Evolutionary conservation across 2,888 invertebrate species (phyloP).

Genomic region (Psylliodes chrysocephalus): DNA sequence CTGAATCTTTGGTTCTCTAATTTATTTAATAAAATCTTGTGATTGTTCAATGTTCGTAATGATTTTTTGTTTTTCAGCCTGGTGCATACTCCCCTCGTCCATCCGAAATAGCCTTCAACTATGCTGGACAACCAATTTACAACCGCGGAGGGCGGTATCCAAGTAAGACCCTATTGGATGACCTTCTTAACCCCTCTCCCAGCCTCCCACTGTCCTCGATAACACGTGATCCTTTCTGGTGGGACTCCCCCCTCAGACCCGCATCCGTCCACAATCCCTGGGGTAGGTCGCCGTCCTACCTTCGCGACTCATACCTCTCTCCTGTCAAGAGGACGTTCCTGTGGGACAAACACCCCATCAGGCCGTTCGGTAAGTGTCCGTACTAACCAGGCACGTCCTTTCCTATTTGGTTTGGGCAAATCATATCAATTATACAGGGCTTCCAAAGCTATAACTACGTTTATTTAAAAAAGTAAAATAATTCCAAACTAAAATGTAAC

Average conservation of each 20-base stretch:
- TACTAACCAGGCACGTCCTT: conserved; percentile 37
- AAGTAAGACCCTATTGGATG: conserved; percentile 67
- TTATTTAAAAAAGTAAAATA: too few species aligned
- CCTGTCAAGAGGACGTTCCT: conserved; percentile 91
- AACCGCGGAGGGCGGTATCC: conserved; percentile 66
- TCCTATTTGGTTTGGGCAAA: conserved; percentile 14
- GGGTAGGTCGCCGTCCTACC: conserved; percentile 80
- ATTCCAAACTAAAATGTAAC: too few species aligned
- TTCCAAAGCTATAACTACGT: too few species aligned
- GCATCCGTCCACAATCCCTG: conserved; percentile 72
- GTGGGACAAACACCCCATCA: conserved; percentile 91
- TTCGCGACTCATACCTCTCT: conserved; percentile 89
- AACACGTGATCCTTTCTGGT: conserved; percentile 91
- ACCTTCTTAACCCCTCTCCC: conserved; percentile 84
- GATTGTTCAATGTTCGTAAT: too few species aligned
- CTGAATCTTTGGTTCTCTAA: too few species aligned
- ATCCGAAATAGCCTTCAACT: conserved; percentile 78
- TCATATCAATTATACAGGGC: conserved; percentile 8
- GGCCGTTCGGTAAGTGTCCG: conserved; percentile 84
- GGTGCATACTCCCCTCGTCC: conserved; percentile 76
- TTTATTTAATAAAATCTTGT: too few species aligned
- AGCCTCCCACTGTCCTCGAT: conserved; percentile 82
- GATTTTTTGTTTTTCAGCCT: conserved; percentile 58
- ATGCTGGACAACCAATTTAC: conserved; percentile 82
- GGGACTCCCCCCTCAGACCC: conserved; percentile 84